Conservation (phyloP, 2,888 invertebrate genomes). For the Oithona nana region DNA sequence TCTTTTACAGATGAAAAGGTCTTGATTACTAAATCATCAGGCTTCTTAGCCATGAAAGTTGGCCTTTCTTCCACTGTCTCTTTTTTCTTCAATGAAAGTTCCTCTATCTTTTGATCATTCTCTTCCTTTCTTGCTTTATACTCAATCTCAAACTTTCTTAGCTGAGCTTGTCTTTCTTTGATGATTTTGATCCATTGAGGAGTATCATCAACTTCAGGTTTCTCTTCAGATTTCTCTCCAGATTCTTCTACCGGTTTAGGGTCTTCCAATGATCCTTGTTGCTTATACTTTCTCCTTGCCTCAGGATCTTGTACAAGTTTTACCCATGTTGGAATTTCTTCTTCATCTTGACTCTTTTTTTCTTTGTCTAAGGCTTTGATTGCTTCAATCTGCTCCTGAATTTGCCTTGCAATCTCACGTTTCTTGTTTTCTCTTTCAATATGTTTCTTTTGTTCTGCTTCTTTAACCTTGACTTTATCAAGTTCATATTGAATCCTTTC, state of each 20-base stretch:
- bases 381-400: constrained; percentile 4
- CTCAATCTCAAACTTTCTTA: background rate
- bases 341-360: background rate
- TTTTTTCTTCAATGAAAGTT: background rate
- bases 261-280: background rate
- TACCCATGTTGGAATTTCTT: background rate
- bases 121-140: background rate
- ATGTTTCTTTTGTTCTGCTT: background rate
- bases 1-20: background rate
- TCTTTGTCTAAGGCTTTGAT: background rate
- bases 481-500: constrained; percentile 7
- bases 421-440: constrained; percentile 4
- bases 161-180: background rate
- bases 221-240: background rate
- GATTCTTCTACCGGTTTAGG: background rate
- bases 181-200: constrained; percentile 5
- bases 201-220: background rate
- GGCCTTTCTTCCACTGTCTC: background rate
- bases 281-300: background rate
- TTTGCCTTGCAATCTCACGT: background rate
- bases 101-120: background rate
- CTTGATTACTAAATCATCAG: background rate
- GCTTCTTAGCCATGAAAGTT: background rate
- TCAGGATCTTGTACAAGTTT: background rate
- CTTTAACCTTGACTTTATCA: background rate